Conservation (phyloP, 2,888 invertebrate genomes). For the Megastigmus dorsalis region DNA sequence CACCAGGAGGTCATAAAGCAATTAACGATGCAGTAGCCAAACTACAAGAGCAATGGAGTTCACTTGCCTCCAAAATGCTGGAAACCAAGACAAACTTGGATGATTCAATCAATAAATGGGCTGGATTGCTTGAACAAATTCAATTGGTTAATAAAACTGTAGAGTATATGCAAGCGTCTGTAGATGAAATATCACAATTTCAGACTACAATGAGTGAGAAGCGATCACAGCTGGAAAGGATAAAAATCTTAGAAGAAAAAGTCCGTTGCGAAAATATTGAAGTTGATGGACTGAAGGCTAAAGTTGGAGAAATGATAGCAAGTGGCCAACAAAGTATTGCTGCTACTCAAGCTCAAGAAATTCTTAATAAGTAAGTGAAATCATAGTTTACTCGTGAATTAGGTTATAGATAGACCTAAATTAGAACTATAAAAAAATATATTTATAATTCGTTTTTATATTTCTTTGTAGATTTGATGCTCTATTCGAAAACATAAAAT, state of each 20-base stretch:
- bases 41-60: conserved; percentile 94
- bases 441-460: too few relatives aligned
- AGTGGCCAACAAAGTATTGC: conserved; percentile 90
- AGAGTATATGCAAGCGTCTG: conserved; percentile 83
- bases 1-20: conserved; percentile 88
- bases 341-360: conserved; percentile 89
- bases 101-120: conserved; percentile 93
- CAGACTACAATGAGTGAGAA: conserved; percentile 91
- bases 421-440: too few relatives aligned
- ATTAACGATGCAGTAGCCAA: conserved; percentile 89
- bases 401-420: too few relatives aligned
- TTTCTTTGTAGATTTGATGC: conserved; percentile 80
- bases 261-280: conserved; percentile 92
- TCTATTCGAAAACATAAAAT: conserved; percentile 84
- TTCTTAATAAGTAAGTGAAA: conserved; percentile 80
- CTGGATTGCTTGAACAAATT: conserved; percentile 91
- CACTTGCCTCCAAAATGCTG: conserved; percentile 89
- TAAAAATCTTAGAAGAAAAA: conserved; percentile 91
- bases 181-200: conserved; percentile 84
- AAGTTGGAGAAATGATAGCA: conserved; percentile 89
- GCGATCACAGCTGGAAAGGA: conserved; percentile 87
- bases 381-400: too few relatives aligned
- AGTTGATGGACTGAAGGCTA: conserved; percentile 88
- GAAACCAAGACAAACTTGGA: conserved; percentile 92
- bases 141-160: conserved; percentile 89